Percentiles rank a stretch among this genome's conserved stretches.
Evolutionary conservation across 2,797 vertebrate genomes (phyloP).

Genomic region (Amblyopsis hoosieri): DNA sequence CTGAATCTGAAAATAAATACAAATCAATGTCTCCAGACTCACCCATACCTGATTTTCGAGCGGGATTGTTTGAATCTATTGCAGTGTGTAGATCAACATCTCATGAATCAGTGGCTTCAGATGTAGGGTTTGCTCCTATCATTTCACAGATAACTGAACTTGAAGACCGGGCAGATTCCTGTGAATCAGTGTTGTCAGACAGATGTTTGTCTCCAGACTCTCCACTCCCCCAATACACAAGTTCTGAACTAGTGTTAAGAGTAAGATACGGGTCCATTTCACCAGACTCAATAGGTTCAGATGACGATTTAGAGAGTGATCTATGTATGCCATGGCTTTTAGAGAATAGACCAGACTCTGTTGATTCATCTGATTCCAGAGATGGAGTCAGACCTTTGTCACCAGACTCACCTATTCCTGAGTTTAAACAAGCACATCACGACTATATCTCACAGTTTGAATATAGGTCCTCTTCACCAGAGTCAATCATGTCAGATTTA

Average conservation of each 20-base stretch:
- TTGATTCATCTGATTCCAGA: conserved; percentile 33
- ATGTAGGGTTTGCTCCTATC: conserved; percentile 25
- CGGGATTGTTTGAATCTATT: conserved; percentile 3
- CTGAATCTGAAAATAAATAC: conserved; percentile 42
- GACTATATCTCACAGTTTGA: conserved; percentile 8
- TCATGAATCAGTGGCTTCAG: conserved; percentile 43
- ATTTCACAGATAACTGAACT: conserved; percentile 22
- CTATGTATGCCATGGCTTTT: conserved; percentile 32
- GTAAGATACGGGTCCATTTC: conserved; percentile 31
- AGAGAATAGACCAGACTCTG: conserved; percentile 48
- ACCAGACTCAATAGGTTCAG: conserved; percentile 33
- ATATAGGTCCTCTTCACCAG: conserved; percentile 42
- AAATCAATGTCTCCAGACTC: conserved; percentile 56
- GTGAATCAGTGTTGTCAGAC: conserved; percentile 21
- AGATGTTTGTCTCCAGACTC: conserved; percentile 50
- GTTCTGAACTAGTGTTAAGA: neutral
- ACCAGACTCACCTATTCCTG: conserved; percentile 39
- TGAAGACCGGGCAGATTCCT: conserved; percentile 37
- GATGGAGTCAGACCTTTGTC: conserved; percentile 30
- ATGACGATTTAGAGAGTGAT: conserved; percentile 38
- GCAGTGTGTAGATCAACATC: conserved; percentile 11
- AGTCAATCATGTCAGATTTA: conserved; percentile 47
- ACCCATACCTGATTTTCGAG: conserved; percentile 49
- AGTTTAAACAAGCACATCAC: conserved; percentile 17
- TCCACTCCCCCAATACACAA: conserved; percentile 36